A percentile compares a stretch with the other conserved stretches of the same genome.
Evolutionary conservation across 2,113 vertebrate genomes (phyloP).

Genomic region (Gallinago media): DNA sequence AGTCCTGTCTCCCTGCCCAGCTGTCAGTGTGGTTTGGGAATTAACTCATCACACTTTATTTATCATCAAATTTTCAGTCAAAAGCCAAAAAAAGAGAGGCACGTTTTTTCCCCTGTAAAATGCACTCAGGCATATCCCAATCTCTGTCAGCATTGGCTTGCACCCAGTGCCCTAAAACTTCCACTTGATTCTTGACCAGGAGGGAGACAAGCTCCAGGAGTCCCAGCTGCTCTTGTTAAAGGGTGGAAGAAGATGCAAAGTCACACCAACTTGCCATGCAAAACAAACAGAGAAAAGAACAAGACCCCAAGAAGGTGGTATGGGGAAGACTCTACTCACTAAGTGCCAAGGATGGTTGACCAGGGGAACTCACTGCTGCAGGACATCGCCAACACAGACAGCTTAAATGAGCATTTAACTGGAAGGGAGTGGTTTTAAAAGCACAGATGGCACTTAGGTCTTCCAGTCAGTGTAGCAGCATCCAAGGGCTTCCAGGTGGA

Average conservation of each 20-base stretch:
- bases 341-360: background rate
- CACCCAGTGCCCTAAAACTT: background rate
- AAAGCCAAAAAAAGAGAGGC: slow-evolving; percentile 14
- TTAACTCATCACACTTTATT: slow-evolving; percentile 47
- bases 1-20: slow-evolving; percentile 6
- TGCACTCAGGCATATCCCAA: background rate
- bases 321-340: background rate
- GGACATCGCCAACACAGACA: background rate
- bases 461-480: background rate
- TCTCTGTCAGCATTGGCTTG: background rate
- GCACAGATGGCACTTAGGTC: background rate
- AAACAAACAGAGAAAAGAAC: background rate
- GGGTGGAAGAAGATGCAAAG: background rate
- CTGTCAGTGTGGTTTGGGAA: slow-evolving; percentile 24
- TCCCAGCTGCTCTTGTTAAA: background rate
- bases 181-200: background rate
- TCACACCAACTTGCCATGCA: background rate
- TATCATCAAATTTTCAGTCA: slow-evolving; percentile 40
- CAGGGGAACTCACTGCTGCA: background rate
- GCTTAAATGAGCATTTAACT: background rate
- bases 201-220: background rate
- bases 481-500: background rate
- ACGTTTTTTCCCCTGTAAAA: slow-evolving; percentile 26
- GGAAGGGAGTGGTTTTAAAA: background rate
- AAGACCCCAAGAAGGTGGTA: background rate